Evolutionary conservation across 2,888 invertebrate species (phyloP).

Genomic region (Carcina quercana): DNA sequence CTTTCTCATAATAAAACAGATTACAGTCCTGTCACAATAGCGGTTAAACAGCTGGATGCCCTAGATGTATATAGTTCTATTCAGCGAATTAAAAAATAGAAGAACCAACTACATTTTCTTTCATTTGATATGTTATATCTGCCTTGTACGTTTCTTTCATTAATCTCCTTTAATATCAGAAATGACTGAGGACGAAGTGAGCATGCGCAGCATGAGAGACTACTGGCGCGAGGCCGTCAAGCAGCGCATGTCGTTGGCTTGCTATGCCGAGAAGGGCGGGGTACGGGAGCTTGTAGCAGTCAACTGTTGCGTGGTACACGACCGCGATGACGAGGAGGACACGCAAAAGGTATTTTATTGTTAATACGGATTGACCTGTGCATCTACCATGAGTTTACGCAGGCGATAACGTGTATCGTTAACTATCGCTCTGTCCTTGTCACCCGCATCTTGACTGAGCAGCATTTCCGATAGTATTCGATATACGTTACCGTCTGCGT

Average conservation of each 20-base stretch:
- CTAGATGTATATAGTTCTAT: neutral
- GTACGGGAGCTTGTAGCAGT: constrained; percentile 35
- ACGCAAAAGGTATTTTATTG: constrained; percentile 5
- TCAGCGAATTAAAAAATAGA: neutral
- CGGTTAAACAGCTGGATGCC: neutral
- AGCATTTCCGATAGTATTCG: neutral
- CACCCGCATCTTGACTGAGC: neutral
- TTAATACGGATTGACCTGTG: neutral
- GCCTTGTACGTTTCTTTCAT: too few relatives aligned
- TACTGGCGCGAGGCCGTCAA: constrained; percentile 35
- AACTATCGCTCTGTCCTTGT: neutral
- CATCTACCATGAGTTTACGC: neutral
- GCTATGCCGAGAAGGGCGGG: constrained; percentile 38
- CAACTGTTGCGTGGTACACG: constrained; percentile 37
- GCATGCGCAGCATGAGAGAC: constrained; percentile 25
- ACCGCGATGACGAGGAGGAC: constrained; percentile 21
- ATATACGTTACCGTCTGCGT: neutral
- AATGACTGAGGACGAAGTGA: constrained; percentile 29
- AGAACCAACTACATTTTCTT: too few relatives aligned
- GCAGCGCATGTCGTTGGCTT: constrained; percentile 41
- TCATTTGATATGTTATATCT: too few relatives aligned
- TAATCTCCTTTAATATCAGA: constrained; percentile 21
- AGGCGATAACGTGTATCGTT: neutral
- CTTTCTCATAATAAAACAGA: too few relatives aligned
- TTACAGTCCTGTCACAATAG: neutral